Base-by-base conservation (phyloP, 2,113 vertebrate genomes). In the Pristiophorus japonicus region DNA sequence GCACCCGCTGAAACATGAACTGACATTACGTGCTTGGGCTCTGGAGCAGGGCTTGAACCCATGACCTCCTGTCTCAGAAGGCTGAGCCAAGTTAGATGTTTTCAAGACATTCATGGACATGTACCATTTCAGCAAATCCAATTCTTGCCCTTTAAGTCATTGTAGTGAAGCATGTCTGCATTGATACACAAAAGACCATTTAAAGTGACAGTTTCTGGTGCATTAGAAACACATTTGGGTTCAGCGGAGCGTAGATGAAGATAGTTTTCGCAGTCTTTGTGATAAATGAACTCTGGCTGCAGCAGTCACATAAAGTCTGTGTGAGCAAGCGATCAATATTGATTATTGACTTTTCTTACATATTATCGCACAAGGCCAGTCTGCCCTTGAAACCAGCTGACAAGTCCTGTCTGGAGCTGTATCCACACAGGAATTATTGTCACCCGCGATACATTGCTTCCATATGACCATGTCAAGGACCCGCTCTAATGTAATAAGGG, bases 301-400 rank as follows among this genome's bases (percentile, higher is more conserved):
- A 90, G 87, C 51, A 62, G 30, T 18, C 47, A 42, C 16, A 42
- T 38, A 81, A 81, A 81, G 20, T 27, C 42, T 92, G 59, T 63
- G 59, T 63, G 38, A 63, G 59, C 12, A 62, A 63, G 55, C 38
- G 59, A 92, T 92, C 88, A 92, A 92, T 92, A 92, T 92, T 92
- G 88, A 63, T 91, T 63, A 92, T 92, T 92, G 88, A 92, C 59
- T 92, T 92, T 38, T 4, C 85, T 55, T 88, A 10, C 85, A 59
- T 16, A 55, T 55, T 55, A 88, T 88, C 18, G n/a, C 27, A n/a
- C 88, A 92, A 92, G 88, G 55, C 88, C 59, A 63, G 59, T 38
- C 34, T 63, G 88, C 30, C 88, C 88, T 92, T 92, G 59, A 92
- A 63, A 92, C 4, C n/a, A 63, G 59, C 88, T 63, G 88, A 92